Percentiles rank a stretch among this genome's conserved stretches.
Conservation (phyloP, 2,797 vertebrate species). For the Sus cebifrons region DNA sequence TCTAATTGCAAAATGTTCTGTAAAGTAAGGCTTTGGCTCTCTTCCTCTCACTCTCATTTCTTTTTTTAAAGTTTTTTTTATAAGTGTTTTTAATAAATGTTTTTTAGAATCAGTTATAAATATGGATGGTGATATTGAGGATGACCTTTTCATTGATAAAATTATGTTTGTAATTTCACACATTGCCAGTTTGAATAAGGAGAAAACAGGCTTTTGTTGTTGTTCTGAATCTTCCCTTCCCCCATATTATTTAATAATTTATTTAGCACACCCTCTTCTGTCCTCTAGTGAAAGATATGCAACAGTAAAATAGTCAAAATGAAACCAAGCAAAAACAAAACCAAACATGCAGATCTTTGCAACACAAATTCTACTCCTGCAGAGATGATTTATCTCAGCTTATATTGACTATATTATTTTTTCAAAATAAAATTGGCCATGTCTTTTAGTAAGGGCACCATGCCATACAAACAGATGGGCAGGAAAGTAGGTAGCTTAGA, state of each 20-base stretch:
- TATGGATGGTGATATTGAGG: slow-evolving; percentile 10
- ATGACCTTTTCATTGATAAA: slow-evolving; percentile 61
- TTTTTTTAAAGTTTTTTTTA: neutral
- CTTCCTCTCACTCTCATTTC: slow-evolving; percentile 23
- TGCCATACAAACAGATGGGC: slow-evolving; percentile 89
- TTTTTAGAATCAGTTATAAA: slow-evolving; percentile 35
- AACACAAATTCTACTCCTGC: neutral
- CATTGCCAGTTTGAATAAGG: slow-evolving; percentile 65
- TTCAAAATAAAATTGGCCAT: slow-evolving; percentile 79
- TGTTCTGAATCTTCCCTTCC: neutral
- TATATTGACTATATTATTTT: slow-evolving; percentile 62
- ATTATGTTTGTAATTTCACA: slow-evolving; percentile 68
- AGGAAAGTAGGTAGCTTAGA: slow-evolving; percentile 85
- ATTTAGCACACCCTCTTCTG: neutral
- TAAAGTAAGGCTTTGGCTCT: slow-evolving; percentile 8
- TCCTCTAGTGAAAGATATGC: neutral
- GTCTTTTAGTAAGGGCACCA: slow-evolving; percentile 71
- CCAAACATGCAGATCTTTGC: neutral
- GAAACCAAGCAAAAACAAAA: slow-evolving; percentile 22
- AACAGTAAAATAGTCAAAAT: neutral
- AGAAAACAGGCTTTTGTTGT: neutral
- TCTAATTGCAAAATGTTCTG: slow-evolving; percentile 64
- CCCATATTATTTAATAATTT: slow-evolving; percentile 20
- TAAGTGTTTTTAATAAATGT: neutral
- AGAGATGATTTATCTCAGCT: slow-evolving; percentile 40